These are phyloP conservation scores for Planococcus citri DNA, from an alignment of 1,140 invertebrate species.

Conservation along the genomic window DNA sequence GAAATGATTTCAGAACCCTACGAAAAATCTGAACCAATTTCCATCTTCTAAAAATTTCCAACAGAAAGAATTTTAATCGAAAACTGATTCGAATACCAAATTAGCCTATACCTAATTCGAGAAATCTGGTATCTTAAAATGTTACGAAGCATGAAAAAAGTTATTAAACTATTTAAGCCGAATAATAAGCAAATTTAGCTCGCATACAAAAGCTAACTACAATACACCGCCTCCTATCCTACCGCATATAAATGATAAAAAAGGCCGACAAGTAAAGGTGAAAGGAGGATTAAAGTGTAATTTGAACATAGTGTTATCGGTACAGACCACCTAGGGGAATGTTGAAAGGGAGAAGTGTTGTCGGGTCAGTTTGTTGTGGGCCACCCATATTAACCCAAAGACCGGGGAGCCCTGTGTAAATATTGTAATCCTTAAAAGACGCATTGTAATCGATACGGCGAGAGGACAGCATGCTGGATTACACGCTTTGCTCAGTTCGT, in stretches of 20 bases:
- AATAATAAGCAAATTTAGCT: conserved; percentile 8
- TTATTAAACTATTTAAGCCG: conserved; percentile 18
- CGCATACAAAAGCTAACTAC: conserved; percentile 10
- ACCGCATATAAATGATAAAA: neutral
- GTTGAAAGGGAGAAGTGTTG: conserved; percentile 20
- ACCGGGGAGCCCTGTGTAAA: conserved; percentile 5
- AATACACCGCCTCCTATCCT: neutral
- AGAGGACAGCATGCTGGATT: neutral
- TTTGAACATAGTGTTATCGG: conserved; percentile 10
- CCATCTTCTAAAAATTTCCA: too few relatives aligned
- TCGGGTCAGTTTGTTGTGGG: conserved; percentile 18
- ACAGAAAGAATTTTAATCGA: too few relatives aligned
- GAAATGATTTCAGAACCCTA: too few relatives aligned
- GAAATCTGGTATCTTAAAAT: too few relatives aligned
- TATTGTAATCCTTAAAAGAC: conserved; percentile 20
- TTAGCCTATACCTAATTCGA: too few relatives aligned
- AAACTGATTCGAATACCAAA: too few relatives aligned
- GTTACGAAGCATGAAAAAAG: conserved; percentile 15
- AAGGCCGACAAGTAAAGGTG: neutral
- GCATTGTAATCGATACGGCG: conserved; percentile 12
- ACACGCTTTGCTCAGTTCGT: neutral
- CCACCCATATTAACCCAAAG: conserved; percentile 14
- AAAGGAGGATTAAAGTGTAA: conserved; percentile 15
- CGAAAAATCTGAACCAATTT: too few relatives aligned
- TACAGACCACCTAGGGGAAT: conserved; percentile 16